phyloP scores from a whole-genome alignment of 2,113 vertebrate genomes.

The Macquaria australasica region DNA sequence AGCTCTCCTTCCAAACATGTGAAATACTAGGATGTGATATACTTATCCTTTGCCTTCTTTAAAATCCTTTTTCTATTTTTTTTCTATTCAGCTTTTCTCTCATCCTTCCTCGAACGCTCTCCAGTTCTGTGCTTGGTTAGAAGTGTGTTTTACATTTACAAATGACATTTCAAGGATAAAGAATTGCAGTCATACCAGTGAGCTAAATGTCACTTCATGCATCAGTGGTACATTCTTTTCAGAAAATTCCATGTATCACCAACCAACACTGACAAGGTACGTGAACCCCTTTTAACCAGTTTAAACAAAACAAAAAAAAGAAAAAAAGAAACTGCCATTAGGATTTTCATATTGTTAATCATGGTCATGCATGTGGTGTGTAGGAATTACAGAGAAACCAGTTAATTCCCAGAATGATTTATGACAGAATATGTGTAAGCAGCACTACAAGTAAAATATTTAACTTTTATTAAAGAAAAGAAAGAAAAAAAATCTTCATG shows the following conservation, averaged over 20 bases:
- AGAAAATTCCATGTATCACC: neutral
- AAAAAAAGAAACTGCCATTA: neutral
- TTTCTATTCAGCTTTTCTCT: neutral
- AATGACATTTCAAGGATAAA: constrained; percentile 29
- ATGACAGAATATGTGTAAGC: neutral
- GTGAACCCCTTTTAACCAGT: neutral
- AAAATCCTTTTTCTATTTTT: neutral
- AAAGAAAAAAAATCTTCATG: neutral
- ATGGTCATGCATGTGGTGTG: neutral
- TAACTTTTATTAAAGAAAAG: neutral
- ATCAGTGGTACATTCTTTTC: neutral
- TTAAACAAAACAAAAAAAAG: neutral
- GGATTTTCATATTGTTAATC: neutral
- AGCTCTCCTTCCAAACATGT: constrained; percentile 45
- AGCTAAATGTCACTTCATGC: constrained; percentile 1
- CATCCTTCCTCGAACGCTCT: neutral
- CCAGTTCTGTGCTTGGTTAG: neutral
- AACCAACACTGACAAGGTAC: neutral
- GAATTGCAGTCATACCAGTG: constrained; percentile 12
- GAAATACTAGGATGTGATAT: constrained; percentile 33
- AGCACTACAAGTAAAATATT: neutral
- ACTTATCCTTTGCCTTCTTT: constrained; percentile 17
- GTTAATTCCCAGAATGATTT: neutral
- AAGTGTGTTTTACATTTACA: constrained; percentile 3
- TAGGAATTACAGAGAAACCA: neutral